phyloP scores from a whole-genome alignment of 2,113 vertebrate genomes.

The Leptodactylus fuscus region DNA sequence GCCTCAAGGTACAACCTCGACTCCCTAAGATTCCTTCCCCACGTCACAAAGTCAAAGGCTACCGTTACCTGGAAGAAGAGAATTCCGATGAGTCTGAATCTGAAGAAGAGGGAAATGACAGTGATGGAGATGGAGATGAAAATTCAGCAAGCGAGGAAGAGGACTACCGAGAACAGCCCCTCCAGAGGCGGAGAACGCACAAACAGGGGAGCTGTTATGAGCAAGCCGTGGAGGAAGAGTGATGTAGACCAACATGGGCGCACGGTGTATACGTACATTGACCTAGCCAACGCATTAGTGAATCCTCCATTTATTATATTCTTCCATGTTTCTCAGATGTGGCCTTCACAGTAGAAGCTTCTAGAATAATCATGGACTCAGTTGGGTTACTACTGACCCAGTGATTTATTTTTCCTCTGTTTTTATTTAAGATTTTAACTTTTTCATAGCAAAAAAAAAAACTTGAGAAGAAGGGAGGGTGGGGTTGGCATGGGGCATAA shows the following conservation, averaged over 20 bases:
- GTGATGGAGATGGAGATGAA: conserved; percentile 52
- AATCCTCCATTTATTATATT: not conserved
- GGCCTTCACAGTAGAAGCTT: not conserved
- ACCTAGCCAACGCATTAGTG: not conserved
- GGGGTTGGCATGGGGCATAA: not conserved
- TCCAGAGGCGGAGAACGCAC: conserved; percentile 29
- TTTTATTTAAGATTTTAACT: not conserved
- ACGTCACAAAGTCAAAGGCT: conserved; percentile 85
- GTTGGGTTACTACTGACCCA: not conserved
- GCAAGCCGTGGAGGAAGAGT: conserved; percentile 66
- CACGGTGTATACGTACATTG: not conserved
- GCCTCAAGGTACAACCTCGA: conserved; percentile 68
- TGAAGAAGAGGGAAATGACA: conserved; percentile 61
- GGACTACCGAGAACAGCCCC: conserved; percentile 56
- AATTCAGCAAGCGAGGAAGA: conserved; percentile 14
- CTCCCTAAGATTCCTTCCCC: conserved; percentile 91
- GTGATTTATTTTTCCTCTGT: not conserved
- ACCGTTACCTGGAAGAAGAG: conserved; percentile 92
- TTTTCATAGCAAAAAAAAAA: not conserved
- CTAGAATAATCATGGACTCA: not conserved
- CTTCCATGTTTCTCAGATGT: not conserved
- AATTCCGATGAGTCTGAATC: conserved; percentile 87
- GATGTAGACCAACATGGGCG: not conserved
- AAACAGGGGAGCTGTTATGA: conserved; percentile 56
- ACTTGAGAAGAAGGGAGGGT: not conserved